phyloP scores from a whole-genome alignment of 2,797 vertebrate genomes.

The Sarcophilus harrisii region DNA sequence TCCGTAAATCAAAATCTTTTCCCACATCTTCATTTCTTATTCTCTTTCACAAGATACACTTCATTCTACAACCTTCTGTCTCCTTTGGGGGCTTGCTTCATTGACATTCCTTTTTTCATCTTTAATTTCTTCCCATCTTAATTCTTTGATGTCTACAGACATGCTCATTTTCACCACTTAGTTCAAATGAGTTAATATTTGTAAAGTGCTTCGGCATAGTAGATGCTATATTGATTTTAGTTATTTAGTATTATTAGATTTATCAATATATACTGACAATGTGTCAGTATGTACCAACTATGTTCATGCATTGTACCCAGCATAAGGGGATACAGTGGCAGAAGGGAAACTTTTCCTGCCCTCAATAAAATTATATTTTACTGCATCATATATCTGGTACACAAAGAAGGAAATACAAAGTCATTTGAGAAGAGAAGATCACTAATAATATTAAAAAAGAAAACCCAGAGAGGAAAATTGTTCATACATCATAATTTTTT shows the following conservation, averaged over 20 bases:
- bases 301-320: not conserved
- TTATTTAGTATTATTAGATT: not conserved
- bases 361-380: not conserved
- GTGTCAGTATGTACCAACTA: not conserved
- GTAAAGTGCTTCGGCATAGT: no score
- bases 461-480: not conserved
- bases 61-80: not conserved
- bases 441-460: not conserved
- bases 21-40: not conserved
- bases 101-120: not conserved
- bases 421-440: no score
- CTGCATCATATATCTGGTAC: not conserved
- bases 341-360: not conserved
- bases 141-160: not conserved
- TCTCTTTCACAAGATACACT: not conserved
- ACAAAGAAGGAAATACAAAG: not conserved
- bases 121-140: not conserved
- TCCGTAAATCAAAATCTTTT: not conserved
- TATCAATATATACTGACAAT: not conserved
- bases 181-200: not conserved
- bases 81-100: not conserved
- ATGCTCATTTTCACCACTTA: not conserved
- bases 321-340: not conserved
- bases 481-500: no score
- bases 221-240: not conserved